Conservation (phyloP, 1,140 invertebrate genomes). For the Nasonia vitripennis region DNA sequence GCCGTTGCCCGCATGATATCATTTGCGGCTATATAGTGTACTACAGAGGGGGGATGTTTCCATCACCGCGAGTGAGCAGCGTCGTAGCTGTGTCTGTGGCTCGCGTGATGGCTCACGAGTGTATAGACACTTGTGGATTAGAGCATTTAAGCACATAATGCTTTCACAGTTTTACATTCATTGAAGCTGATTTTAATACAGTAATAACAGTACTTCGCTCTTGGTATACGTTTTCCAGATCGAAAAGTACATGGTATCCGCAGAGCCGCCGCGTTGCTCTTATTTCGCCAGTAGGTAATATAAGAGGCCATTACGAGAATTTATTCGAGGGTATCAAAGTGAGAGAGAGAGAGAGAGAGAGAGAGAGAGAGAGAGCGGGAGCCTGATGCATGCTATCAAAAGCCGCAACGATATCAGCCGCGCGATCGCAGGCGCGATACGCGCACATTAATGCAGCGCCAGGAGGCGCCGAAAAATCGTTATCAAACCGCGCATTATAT, state of each 20-base stretch:
- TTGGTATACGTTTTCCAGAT: too few relatives aligned
- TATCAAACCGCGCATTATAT: slow-evolving; percentile 42
- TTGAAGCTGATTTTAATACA: too few relatives aligned
- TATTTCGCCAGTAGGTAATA: background rate
- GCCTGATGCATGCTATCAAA: background rate
- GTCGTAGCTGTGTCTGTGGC: too few relatives aligned
- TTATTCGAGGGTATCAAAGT: background rate
- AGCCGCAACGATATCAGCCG: too few relatives aligned
- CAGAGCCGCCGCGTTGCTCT: background rate
- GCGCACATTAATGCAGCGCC: background rate
- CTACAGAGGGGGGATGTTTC: too few relatives aligned
- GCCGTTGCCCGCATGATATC: slow-evolving; percentile 22
- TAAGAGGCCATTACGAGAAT: background rate
- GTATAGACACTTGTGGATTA: too few relatives aligned
- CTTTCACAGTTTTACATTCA: too few relatives aligned
- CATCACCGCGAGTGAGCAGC: background rate
- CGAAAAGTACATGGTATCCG: too few relatives aligned
- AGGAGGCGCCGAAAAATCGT: slow-evolving; percentile 31
- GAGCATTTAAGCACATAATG: too few relatives aligned
- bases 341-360: background rate
- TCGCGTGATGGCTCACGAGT: too few relatives aligned
- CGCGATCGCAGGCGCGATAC: background rate
- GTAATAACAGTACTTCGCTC: too few relatives aligned
- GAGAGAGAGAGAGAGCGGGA: too few relatives aligned
- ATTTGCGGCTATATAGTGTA: background rate